Percentiles rank a stretch among this genome's conserved stretches.
phyloP scores from a whole-genome alignment of 2,888 invertebrate species.

The Phortica magna region DNA sequence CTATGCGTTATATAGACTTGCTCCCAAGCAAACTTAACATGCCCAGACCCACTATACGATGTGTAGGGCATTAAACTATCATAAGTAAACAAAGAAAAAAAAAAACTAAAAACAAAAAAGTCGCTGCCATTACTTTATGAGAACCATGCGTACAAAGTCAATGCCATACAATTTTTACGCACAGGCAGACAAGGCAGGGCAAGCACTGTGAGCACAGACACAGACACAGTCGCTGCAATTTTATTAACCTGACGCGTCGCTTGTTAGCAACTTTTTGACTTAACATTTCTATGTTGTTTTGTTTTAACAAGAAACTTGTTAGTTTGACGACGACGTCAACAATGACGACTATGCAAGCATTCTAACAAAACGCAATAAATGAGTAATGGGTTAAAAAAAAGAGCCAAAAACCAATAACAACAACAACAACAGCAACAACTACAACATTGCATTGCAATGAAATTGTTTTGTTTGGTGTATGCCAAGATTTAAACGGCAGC shows the following conservation, averaged over 20 bases:
- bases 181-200: background rate
- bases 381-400: slow-evolving; percentile 60
- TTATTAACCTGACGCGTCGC: slow-evolving; percentile 44
- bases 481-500: slow-evolving; percentile 56
- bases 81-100: slow-evolving; percentile 45
- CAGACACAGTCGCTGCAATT: slow-evolving; percentile 48
- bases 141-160: slow-evolving; percentile 58
- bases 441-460: slow-evolving; percentile 20
- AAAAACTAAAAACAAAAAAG: no score
- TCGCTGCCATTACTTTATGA: slow-evolving; percentile 47
- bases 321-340: slow-evolving; percentile 46
- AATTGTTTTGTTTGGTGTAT: slow-evolving; percentile 49
- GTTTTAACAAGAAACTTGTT: slow-evolving; percentile 69
- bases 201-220: background rate
- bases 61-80: no score
- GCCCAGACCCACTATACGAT: no score
- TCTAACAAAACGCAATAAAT: slow-evolving; percentile 24
- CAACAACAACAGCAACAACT: slow-evolving; percentile 24
- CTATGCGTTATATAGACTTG: no score
- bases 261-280: slow-evolving; percentile 36
- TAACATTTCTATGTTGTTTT: slow-evolving; percentile 26
- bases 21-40: no score
- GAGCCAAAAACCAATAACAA: no score
- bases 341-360: background rate
- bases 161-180: no score